phyloP scores from a whole-genome alignment of 2,113 vertebrate species.

The Rhea americana region DNA sequence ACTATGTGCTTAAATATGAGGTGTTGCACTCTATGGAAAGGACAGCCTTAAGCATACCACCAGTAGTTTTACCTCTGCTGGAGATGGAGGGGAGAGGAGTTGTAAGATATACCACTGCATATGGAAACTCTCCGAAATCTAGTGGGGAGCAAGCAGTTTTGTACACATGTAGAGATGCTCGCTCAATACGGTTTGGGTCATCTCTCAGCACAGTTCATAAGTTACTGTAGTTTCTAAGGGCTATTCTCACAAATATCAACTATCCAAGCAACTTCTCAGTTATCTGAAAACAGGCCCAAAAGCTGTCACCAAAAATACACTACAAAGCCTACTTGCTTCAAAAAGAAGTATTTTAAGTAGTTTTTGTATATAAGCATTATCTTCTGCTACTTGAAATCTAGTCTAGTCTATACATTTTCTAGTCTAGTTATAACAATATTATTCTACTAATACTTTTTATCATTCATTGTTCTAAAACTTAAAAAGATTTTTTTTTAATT shows the following conservation, averaged over 20 bases:
- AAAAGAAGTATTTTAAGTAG: background rate
- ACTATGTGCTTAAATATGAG: background rate
- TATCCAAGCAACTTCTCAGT: background rate
- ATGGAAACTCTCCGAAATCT: background rate
- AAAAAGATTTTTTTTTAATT: background rate
- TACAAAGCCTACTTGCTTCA: background rate
- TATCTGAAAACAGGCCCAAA: background rate
- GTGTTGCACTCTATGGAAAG: background rate
- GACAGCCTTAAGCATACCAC: background rate
- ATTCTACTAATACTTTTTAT: background rate
- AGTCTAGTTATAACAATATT: background rate
- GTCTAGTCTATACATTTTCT: background rate
- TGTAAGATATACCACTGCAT: background rate
- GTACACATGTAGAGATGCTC: fast-evolving
- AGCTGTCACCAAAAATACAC: background rate
- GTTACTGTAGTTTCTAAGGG: background rate
- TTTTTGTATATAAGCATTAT: background rate
- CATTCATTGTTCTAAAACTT: background rate
- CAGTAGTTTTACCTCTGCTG: background rate
- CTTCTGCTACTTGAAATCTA: background rate
- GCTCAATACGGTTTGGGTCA: fast-evolving
- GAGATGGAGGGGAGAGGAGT: fast-evolving
- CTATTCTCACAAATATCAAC: background rate
- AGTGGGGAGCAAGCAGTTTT: background rate
- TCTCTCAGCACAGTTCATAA: fast-evolving